Percentiles rank a stretch among this genome's conserved stretches.
Evolutionary conservation across 1,140 invertebrate genomes (phyloP).

Genomic region (Parasteatoda tepidariorum): DNA sequence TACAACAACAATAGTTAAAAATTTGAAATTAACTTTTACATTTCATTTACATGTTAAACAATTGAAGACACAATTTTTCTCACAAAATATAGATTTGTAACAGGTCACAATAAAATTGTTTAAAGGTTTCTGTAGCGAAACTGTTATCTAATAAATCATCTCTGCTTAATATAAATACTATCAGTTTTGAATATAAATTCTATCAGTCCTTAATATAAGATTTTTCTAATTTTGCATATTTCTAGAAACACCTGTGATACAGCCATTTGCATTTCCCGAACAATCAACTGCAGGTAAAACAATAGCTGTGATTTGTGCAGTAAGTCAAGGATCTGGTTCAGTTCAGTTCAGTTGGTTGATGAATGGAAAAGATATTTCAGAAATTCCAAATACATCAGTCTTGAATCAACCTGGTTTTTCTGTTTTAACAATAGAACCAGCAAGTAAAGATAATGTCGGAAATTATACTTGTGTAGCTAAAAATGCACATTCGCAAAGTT

Average conservation of each 20-base stretch:
- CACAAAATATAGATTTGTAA: too few species aligned
- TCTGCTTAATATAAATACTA: neutral
- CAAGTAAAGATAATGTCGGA: slow-evolving; percentile 33
- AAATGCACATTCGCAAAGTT: neutral
- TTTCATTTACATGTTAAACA: too few species aligned
- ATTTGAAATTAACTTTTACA: too few species aligned
- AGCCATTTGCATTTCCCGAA: slow-evolving; percentile 40
- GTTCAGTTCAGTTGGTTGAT: slow-evolving; percentile 26
- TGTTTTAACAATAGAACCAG: slow-evolving; percentile 24
- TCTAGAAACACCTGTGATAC: slow-evolving; percentile 21
- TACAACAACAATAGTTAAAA: too few species aligned
- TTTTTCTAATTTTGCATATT: neutral
- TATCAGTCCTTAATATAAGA: neutral
- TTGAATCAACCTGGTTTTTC: slow-evolving; percentile 20
- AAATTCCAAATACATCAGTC: slow-evolving; percentile 4
- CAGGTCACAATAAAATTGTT: too few species aligned
- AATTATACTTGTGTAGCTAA: slow-evolving; percentile 41
- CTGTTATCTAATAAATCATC: too few species aligned
- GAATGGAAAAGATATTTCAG: slow-evolving; percentile 14
- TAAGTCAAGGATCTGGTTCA: slow-evolving; percentile 4
- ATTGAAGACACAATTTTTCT: too few species aligned
- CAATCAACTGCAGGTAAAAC: slow-evolving; percentile 19
- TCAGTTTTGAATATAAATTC: neutral
- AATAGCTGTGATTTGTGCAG: slow-evolving; percentile 22
- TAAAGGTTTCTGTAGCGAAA: too few species aligned